A percentile compares a stretch with the other conserved stretches of the same genome.
Conservation (phyloP, 1,140 invertebrate species). For the Anastatus disparis region DNA sequence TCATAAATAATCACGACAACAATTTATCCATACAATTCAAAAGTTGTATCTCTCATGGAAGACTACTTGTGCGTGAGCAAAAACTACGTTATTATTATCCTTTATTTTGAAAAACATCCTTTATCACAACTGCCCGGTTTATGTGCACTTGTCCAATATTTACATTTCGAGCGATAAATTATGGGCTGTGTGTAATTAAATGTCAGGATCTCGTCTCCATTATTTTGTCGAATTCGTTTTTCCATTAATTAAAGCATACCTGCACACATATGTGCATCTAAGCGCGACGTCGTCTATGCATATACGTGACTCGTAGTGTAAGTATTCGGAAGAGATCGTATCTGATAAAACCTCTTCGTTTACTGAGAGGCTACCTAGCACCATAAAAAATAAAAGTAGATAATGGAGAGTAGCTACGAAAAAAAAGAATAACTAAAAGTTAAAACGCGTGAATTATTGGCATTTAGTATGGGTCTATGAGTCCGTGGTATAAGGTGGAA, state of each 20-base stretch:
- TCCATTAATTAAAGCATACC: neutral
- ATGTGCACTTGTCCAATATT: conserved; percentile 1
- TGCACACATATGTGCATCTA: neutral
- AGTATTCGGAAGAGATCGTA: neutral
- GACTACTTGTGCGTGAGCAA: too few species aligned
- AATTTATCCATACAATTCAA: too few species aligned
- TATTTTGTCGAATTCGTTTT: conserved; percentile 13
- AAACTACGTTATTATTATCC: too few species aligned
- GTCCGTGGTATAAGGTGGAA: conserved; percentile 4
- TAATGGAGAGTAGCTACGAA: conserved; percentile 12
- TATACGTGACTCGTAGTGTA: too few species aligned
- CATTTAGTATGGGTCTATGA: neutral
- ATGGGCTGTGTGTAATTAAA: conserved; percentile 10
- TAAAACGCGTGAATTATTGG: conserved; percentile 15
- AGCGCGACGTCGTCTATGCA: neutral
- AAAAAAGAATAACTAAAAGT: neutral
- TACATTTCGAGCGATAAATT: conserved; percentile 18
- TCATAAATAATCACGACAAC: too few species aligned
- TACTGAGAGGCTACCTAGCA: neutral
- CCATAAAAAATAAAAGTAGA: neutral
- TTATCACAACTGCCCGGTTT: too few species aligned
- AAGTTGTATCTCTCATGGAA: too few species aligned
- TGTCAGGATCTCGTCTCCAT: neutral
- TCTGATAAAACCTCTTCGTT: conserved; percentile 4
- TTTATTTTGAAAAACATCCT: too few species aligned